Evolutionary conservation across 1,140 invertebrate genomes (phyloP).

Genomic region (Brachionus koreanus): DNA sequence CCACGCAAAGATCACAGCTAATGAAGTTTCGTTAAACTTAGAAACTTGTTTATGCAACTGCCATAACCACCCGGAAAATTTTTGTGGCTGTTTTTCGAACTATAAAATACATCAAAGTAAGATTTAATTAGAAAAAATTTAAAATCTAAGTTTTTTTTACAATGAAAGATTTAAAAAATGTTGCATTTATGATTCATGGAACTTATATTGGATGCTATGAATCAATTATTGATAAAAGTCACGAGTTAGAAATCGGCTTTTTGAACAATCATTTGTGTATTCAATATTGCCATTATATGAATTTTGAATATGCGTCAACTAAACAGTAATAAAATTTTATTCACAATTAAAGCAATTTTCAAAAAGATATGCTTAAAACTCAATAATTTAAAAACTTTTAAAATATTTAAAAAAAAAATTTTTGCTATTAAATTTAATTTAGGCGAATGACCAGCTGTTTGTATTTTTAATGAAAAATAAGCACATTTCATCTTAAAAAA

Average conservation of each 20-base stretch:
- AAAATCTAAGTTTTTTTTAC: not conserved
- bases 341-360: not conserved
- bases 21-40: not conserved
- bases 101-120: not conserved
- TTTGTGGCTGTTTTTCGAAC: not conserved
- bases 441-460: no score
- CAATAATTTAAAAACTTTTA: no score
- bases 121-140: not conserved
- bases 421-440: no score
- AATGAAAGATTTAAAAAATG: not conserved
- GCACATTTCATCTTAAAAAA: no score
- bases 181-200: not conserved
- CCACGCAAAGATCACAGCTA: not conserved
- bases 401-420: no score
- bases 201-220: not conserved
- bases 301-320: not conserved
- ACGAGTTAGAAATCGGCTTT: not conserved
- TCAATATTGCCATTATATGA: not conserved
- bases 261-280: not conserved
- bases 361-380: not conserved
- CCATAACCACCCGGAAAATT: not conserved
- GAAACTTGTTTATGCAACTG: not conserved
- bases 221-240: not conserved
- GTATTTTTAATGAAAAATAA: no score
- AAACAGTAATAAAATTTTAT: not conserved